These are phyloP conservation scores for Calvadosia cruxmelitensis DNA, from an alignment of 30 jellyfish, hydroid and myxozoan genomes.

Conservation along the genomic window DNA sequence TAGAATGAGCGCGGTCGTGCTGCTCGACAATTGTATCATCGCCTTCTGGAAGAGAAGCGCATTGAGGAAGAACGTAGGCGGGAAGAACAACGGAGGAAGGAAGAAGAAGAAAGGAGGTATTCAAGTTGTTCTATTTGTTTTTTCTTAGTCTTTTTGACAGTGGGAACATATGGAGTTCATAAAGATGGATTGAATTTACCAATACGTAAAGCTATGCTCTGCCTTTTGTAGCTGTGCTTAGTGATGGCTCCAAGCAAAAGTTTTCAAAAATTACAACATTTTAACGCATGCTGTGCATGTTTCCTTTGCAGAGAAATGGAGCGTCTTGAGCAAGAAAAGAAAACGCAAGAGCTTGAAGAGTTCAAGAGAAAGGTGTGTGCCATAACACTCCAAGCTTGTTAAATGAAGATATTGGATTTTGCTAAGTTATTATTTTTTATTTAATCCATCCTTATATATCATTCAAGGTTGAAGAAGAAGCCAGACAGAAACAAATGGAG, in stretches of 20 bases:
- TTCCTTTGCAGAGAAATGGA: conserved; percentile 65
- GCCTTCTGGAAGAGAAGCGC: conserved; percentile 75
- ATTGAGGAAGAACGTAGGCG: conserved; percentile 87
- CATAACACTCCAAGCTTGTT: too few species aligned
- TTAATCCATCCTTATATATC: background rate
- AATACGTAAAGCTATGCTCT: too few species aligned
- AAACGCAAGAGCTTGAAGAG: conserved; percentile 66
- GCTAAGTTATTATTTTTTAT: too few species aligned
- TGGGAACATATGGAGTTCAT: too few species aligned
- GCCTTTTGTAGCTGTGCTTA: too few species aligned
- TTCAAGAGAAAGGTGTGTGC: conserved; percentile 66
- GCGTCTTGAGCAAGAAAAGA: conserved; percentile 82
- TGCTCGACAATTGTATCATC: conserved; percentile 58
- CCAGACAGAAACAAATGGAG: conserved; percentile 53
- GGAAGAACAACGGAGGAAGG: conserved; percentile 74
- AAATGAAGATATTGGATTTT: too few species aligned
- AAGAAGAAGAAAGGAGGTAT: conserved; percentile 74
- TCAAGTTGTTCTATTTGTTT: too few species aligned
- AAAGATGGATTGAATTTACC: too few species aligned
- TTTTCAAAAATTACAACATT: too few species aligned
- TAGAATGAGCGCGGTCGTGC: conserved; percentile 93
- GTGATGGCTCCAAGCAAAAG: too few species aligned
- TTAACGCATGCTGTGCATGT: background rate
- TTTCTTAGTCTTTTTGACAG: too few species aligned
- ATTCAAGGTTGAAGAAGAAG: background rate